Evolutionary conservation across 2,888 invertebrate genomes (phyloP).

Genomic region (Stramonita haemastoma): DNA sequence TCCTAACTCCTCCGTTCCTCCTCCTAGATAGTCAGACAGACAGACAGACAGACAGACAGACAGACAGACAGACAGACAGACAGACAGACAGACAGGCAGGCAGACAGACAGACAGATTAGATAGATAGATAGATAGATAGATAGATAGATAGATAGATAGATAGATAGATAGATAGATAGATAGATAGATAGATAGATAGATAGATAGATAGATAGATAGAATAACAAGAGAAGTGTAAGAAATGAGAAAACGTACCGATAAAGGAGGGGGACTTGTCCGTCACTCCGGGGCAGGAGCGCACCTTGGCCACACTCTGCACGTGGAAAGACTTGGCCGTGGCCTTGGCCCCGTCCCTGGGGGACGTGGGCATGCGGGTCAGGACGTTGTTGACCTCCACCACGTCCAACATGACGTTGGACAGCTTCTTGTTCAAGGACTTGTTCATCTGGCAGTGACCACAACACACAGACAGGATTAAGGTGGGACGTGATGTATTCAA

Average conservation of each 20-base stretch:
- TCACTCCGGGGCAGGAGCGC: slow-evolving; percentile 61
- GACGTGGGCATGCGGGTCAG: slow-evolving; percentile 58
- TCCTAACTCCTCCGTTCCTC: too few species aligned
- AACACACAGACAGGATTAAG: not conserved
- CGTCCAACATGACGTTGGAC: slow-evolving; percentile 71
- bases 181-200: too few species aligned
- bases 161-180: too few species aligned
- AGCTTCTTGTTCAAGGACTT: slow-evolving; percentile 71
- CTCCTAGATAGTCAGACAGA: not conserved
- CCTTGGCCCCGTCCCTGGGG: slow-evolving; percentile 25
- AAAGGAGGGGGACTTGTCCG: slow-evolving; percentile 59
- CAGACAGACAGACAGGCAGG: too few species aligned
- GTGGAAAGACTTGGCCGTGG: slow-evolving; percentile 58
- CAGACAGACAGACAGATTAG: too few species aligned
- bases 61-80: too few species aligned
- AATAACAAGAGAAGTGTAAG: too few species aligned
- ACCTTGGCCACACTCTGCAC: slow-evolving; percentile 67
- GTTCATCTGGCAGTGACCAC: slow-evolving; percentile 48
- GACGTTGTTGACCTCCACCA: slow-evolving; percentile 72
- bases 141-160: too few species aligned
- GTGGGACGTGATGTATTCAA: too few species aligned
- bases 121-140: too few species aligned
- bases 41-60: too few species aligned
- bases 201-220: too few species aligned
- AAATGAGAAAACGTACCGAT: not conserved